Evolutionary conservation across 2,797 vertebrate species (phyloP).

Genomic region (Syngnathus rostellatus): DNA sequence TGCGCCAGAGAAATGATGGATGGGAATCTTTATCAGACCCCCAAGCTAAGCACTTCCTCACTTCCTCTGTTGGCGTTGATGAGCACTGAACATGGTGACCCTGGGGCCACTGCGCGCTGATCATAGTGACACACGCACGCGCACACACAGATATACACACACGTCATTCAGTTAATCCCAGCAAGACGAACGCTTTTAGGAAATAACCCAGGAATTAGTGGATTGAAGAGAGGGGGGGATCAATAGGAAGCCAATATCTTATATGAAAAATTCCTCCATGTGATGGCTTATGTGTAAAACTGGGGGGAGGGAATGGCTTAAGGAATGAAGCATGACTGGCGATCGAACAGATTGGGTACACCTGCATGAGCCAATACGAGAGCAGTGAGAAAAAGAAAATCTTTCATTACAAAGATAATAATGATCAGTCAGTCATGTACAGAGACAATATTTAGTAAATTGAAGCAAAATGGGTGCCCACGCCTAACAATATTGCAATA

Average conservation of each 20-base stretch:
- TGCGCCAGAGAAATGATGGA: slow-evolving; percentile 63
- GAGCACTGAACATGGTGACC: slow-evolving; percentile 66
- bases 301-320: slow-evolving; percentile 1
- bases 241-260: slow-evolving; percentile 69
- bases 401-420: neutral
- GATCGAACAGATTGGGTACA: neutral
- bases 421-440: neutral
- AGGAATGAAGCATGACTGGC: slow-evolving; percentile 11
- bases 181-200: slow-evolving; percentile 63
- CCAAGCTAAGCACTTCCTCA: slow-evolving; percentile 68
- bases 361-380: neutral
- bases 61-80: slow-evolving; percentile 68
- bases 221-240: slow-evolving; percentile 57
- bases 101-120: slow-evolving; percentile 51
- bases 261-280: slow-evolving; percentile 65
- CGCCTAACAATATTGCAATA: no score
- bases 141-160: slow-evolving; percentile 12
- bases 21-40: slow-evolving; percentile 67
- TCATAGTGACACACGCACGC: slow-evolving; percentile 23
- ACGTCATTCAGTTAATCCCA: slow-evolving; percentile 51
- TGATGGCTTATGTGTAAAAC: slow-evolving; percentile 48
- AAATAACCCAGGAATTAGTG: slow-evolving; percentile 71
- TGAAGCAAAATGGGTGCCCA: no score
- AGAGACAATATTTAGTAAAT: no score
- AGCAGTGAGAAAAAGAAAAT: neutral